Base-by-base conservation (phyloP, 2,888 invertebrate species). In the Apamea sordens region DNA sequence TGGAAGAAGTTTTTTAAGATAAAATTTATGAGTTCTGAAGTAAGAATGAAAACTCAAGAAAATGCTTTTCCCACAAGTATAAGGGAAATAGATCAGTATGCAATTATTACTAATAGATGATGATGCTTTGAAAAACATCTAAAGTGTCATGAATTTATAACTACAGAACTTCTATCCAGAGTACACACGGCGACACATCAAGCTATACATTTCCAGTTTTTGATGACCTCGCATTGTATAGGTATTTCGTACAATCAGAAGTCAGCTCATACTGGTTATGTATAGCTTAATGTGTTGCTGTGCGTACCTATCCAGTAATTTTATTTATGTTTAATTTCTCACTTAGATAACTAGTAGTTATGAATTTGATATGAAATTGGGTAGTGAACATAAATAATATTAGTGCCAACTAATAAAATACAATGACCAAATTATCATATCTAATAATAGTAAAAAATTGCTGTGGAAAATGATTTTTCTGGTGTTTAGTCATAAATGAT, bases 371-470 rank as follows among this genome's bases (percentile, higher is more conserved):
- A 10, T 70, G 15, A 56, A 59, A 84, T 69, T 47, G 24, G 15
- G 44, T 28, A 44, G 47, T 59, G 59, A 72, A 63, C 36, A 63
- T 61, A 72, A 56, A 41, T 69, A 73, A 72, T 64, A 77, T 77
- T 73, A 85, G 85, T 85, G 85, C 85, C 85, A 87, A 85, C 36
- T 61, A 75, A 69, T 83, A 61, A 61, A 72, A 71, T 63, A 76
- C 36, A 69, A 64, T 68, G 8, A 64, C 53, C n/a, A 65, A 44
- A 76, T 41, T 59, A 64, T 67, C 21, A 50, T 50, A 18, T 36
- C 18, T 69, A 59, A 64, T 53, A 50, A 83, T 64, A 69, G 13
- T 68, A 77, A 61, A 77, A 32, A 13, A 47, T 64, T 50, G 13
- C 76, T 44, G 56, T 44, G 32, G 70, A 59, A 24, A 70, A 64